Evolutionary conservation across 2,797 vertebrate species (phyloP).

Genomic region (Takifugu rubripes): DNA sequence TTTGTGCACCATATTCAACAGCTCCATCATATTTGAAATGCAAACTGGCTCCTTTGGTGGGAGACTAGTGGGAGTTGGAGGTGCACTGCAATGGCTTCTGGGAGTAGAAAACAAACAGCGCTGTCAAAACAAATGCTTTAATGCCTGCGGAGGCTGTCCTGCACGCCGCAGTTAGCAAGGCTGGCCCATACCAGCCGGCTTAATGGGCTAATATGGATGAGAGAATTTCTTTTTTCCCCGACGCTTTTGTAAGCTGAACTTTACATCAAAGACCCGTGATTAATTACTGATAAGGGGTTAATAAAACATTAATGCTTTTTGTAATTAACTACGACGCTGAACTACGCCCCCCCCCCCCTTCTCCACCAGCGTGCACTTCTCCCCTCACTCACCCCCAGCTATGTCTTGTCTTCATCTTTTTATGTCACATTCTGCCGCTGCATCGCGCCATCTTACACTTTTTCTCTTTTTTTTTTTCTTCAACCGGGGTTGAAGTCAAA

Average conservation of each 20-base stretch:
- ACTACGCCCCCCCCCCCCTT: constrained; percentile 53
- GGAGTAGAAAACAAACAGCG: constrained; percentile 78
- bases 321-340: constrained; percentile 80
- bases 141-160: constrained; percentile 75
- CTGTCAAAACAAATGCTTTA: constrained; percentile 80
- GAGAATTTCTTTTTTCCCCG: constrained; percentile 50
- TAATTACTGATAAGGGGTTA: constrained; percentile 88
- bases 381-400: constrained; percentile 72
- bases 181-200: constrained; percentile 64
- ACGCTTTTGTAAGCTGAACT: constrained; percentile 82
- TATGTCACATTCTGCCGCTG: constrained; percentile 74
- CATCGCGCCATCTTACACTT: constrained; percentile 59
- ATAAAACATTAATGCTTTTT: constrained; percentile 86
- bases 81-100: constrained; percentile 77
- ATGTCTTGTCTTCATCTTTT: constrained; percentile 76
- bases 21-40: constrained; percentile 76
- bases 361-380: constrained; percentile 49
- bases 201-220: constrained; percentile 74
- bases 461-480: constrained; percentile 14
- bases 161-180: constrained; percentile 69
- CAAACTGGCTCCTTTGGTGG: constrained; percentile 75
- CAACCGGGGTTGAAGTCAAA: constrained; percentile 68
- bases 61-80: constrained; percentile 75
- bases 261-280: constrained; percentile 85
- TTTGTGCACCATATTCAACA: constrained; percentile 71